Base-by-base conservation (phyloP, 2,888 invertebrate genomes). In the Lamellibrachia satsuma region DNA sequence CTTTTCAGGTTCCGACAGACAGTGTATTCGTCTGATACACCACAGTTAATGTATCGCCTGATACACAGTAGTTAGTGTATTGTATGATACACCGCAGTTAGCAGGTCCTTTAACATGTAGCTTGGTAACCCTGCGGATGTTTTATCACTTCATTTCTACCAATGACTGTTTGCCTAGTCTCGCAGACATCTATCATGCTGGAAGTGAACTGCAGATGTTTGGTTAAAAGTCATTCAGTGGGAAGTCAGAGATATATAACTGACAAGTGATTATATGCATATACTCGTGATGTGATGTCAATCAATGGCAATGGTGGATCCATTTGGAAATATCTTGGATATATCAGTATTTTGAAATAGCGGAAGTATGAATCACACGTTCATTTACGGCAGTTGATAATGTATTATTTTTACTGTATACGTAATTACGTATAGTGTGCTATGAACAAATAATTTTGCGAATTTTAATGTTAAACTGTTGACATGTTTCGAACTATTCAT, bases 251-350 rank as follows among this genome's bases (percentile, higher is more conserved):
- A 22, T 75, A 15, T 15, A 75, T 75, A 22, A 75, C 75, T 75
- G 75, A n/a, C 75, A 75, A 75, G 75, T 75, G 75, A 75, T 75
- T 75, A 75, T 75, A 75, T 75, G n/a, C 75, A 75, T 39, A 39
- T 22, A 75, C 75, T 75, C 22, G 75, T 15, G 15, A 11, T 75
- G 75, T 75, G 75, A 3, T 6, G 75, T 75, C 75, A 75, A n/a
- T 22, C 75, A 22, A 15, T 75, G 75, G 75, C 75, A 75, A 75
- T 75, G 75, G 75, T n/a, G n/a, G 6, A 75, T 75, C 75, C 75
- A 75, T 75, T 2, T 75, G 22, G n/a, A 75, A 75, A 22, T 75
- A 8, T 75, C 6, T 39, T 39, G 39, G 39, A 39, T 39, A 39
- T 39, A 39, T 39, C 15, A 75, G 22, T 15, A 3, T 15, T 75